phyloP scores from a whole-genome alignment of 2,888 invertebrate genomes.

The Scaeva pyrastri region DNA sequence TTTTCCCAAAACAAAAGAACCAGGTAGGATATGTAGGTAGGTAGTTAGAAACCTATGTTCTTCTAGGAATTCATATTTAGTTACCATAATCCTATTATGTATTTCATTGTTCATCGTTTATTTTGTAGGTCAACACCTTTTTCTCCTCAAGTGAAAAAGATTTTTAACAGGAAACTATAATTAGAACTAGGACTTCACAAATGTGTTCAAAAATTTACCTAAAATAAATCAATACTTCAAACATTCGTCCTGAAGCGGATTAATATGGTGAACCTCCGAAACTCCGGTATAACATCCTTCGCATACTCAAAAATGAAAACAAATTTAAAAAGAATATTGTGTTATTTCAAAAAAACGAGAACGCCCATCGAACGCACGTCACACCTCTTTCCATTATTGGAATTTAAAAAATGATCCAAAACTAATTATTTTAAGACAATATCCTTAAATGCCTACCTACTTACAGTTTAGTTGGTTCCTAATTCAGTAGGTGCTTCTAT shows the following conservation, averaged over 20 bases:
- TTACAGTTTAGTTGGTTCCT: not conserved
- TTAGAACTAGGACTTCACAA: slow-evolving; percentile 15
- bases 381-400: slow-evolving; percentile 29
- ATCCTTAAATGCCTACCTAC: not conserved
- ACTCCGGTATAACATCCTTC: not conserved
- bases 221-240: not conserved
- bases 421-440: slow-evolving; percentile 7
- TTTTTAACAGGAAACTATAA: slow-evolving; percentile 24
- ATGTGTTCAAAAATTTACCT: not conserved
- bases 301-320: not conserved
- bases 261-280: not conserved
- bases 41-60: not conserved
- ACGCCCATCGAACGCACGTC: slow-evolving; percentile 42
- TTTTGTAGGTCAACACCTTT: not conserved
- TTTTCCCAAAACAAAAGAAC: no score
- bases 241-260: not conserved
- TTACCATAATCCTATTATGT: not conserved
- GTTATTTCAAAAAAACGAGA: slow-evolving; percentile 6
- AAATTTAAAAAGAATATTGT: not conserved
- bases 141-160: not conserved
- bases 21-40: no score
- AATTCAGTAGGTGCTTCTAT: slow-evolving; percentile 20
- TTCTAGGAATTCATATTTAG: not conserved
- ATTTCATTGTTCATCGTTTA: not conserved
- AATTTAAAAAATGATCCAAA: slow-evolving; percentile 35